Base-by-base conservation (phyloP, 2,888 invertebrate genomes). In the Acronicta aceris region DNA sequence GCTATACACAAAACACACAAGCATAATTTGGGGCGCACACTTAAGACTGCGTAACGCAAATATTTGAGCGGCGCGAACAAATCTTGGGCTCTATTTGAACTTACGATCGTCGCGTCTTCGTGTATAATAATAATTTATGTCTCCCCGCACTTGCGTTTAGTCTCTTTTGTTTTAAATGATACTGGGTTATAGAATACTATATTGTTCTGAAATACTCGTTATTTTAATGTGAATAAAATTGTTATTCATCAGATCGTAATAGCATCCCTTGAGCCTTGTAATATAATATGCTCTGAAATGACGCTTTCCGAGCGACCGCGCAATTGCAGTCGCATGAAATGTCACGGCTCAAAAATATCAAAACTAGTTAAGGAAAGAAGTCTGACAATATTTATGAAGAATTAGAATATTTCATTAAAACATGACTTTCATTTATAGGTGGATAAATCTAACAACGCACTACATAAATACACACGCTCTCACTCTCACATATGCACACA, bases 61-160 rank as follows among this genome's bases (percentile, higher is more conserved):
- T 72, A 76, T 74, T 78, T 66, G 59, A 57, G 41, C 57, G 12
- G 49, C 63, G 51, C 51, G 38, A 53, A 59, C 71, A 66, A 67
- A 77, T 76, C 62, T 63, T 16, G 46, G 47, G 46, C 46, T 61
- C 36, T 76, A 59, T 78, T 74, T 76, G 70, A 70, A 59, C 75
- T 61, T 59, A 61, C 36, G 60, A 64, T 71, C 50, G 51, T 59
- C 63, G 46, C 53, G 52, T 57, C 49, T 46, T 16, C 46, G 48
- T 59, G 55, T 61, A 52, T 68, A 73, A 60, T 60, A 54, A 71
- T 73, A 62, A 76, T 67, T 71, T 60, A 76, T 65, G 57, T 46
- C 36, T 57, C 45, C 40, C 13, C 65, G 43, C 41, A 59, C 41
- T 52, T 59, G 45, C 48, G 40, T 43, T 51, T 16, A 5, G 15